Conservation (phyloP, 2,888 invertebrate species). For the Bellardia bayeri region DNA sequence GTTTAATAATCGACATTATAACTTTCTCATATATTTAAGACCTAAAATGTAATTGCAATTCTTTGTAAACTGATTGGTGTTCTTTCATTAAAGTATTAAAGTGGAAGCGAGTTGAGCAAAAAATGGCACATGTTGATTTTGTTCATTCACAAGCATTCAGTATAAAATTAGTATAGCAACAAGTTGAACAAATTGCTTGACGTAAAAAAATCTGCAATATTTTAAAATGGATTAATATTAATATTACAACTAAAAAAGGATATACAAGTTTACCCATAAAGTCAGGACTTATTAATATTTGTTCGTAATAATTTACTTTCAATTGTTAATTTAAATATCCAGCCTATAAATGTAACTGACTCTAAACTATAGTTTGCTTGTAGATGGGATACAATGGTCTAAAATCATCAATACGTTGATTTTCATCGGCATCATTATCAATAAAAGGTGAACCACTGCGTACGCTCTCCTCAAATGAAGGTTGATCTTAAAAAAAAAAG, state of each 20-base stretch:
- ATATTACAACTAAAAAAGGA: not conserved
- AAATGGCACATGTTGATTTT: constrained; percentile 21
- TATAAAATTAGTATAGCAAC: constrained; percentile 1
- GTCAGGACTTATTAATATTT: not conserved
- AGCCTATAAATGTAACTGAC: not conserved
- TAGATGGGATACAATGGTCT: constrained; percentile 77
- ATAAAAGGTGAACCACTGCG: constrained; percentile 75
- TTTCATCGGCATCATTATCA: constrained; percentile 75
- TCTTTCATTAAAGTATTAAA: constrained; percentile 35
- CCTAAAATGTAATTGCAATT: not conserved
- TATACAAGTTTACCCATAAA: no score
- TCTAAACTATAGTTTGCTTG: constrained; percentile 67
- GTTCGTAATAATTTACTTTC: not conserved
- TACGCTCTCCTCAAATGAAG: constrained; percentile 76
- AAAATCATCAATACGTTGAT: constrained; percentile 74
- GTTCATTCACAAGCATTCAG: constrained; percentile 5
- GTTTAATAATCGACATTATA: no score
- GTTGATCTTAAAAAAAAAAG: constrained; percentile 74
- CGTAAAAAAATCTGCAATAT: not conserved
- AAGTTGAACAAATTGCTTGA: not conserved
- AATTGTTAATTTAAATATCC: no score
- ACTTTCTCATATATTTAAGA: not conserved
- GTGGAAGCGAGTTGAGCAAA: constrained; percentile 45
- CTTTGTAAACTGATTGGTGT: not conserved
- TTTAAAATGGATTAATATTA: no score